Percentiles rank a stretch among this genome's conserved stretches.
Conservation (phyloP, 2,797 vertebrate genomes). For the Falco novaeseelandiae region DNA sequence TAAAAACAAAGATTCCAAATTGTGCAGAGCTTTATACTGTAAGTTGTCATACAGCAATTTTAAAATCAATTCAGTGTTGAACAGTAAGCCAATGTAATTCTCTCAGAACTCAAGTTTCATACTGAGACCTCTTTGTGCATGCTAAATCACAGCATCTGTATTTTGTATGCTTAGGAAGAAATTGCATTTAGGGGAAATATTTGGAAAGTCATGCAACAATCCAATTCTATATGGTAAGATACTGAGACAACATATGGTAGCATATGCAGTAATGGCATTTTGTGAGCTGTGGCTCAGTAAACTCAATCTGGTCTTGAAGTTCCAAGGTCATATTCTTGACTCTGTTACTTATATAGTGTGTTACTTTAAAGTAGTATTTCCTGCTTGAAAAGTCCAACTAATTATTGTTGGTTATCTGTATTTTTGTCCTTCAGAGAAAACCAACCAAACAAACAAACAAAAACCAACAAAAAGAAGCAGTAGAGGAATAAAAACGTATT, state of each 20-base stretch:
- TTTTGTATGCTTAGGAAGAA: background rate
- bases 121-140: background rate
- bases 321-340: background rate
- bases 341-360: background rate
- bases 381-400: background rate
- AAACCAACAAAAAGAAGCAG: fast-evolving
- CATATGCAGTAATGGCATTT: background rate
- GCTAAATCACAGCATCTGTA: background rate
- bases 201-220: background rate
- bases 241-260: background rate
- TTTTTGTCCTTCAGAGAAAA: background rate
- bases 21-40: background rate
- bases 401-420: background rate
- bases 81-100: constrained; percentile 12
- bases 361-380: background rate
- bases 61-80: constrained; percentile 35
- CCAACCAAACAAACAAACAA: too few species aligned
- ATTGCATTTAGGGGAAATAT: background rate
- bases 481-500: background rate
- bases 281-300: background rate
- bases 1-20: constrained; percentile 2
- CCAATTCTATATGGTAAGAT: background rate
- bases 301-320: background rate
- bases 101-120: background rate
- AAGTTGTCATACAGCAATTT: constrained; percentile 20